Percentiles rank a stretch among this genome's conserved stretches.
Conservation (phyloP, 2,888 invertebrate species). For the Shargacucullia verbasci region DNA sequence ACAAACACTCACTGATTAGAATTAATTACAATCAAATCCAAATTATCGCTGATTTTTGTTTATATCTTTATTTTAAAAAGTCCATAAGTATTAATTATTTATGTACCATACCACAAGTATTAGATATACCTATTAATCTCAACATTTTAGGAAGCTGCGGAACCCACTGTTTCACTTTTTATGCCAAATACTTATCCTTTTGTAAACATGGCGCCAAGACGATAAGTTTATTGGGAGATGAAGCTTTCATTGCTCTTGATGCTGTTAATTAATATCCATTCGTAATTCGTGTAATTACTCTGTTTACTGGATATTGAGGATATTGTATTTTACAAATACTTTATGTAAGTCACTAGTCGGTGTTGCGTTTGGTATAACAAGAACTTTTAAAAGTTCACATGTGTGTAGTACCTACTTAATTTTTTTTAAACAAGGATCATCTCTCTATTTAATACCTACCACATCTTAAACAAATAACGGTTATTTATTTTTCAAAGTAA, state of each 20-base stretch:
- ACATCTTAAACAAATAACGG: no score
- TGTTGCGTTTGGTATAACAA: no score
- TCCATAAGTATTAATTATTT: no score
- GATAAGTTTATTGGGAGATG: constrained; percentile 33
- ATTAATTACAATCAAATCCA: not conserved
- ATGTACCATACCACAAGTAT: no score
- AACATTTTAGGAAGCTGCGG: not conserved
- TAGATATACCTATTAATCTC: no score
- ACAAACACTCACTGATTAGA: not conserved
- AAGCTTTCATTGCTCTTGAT: constrained; percentile 37
- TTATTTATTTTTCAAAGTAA: no score
- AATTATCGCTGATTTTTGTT: not conserved
- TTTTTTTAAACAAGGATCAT: no score
- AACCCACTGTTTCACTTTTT: constrained; percentile 17
- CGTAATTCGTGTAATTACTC: constrained; percentile 23
- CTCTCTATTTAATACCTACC: no score
- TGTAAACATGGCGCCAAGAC: constrained; percentile 28
- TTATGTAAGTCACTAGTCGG: no score
- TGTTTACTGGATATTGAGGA: constrained; percentile 15
- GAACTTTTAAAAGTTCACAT: no score
- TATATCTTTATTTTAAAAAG: no score
- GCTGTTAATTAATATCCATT: constrained; percentile 46
- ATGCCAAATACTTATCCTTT: not conserved
- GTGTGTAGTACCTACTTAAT: no score
- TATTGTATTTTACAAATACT: not conserved